phyloP scores from a whole-genome alignment of 2,888 invertebrate genomes.

The Watsonalla cultraria region DNA sequence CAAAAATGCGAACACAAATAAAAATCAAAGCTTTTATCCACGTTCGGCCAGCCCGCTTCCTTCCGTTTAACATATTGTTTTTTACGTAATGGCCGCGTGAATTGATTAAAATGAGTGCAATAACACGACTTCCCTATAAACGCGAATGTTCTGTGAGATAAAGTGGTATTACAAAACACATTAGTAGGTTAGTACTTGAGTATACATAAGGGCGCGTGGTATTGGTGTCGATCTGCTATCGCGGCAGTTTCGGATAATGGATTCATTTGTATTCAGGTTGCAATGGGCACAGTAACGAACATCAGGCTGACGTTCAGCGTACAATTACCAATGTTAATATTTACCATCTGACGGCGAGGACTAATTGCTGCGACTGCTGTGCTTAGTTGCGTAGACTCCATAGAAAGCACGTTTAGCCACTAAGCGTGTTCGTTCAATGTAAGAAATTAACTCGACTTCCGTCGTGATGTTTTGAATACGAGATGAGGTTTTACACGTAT shows the following conservation, averaged over 20 bases:
- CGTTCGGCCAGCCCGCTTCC: neutral
- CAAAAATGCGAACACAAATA: too few relatives aligned
- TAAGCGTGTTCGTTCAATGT: neutral
- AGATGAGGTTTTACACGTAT: too few relatives aligned
- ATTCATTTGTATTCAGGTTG: slow-evolving; percentile 76
- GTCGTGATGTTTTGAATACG: neutral
- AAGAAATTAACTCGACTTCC: neutral
- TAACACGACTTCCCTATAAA: neutral
- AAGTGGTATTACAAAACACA: slow-evolving; percentile 27
- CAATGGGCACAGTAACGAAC: slow-evolving; percentile 73
- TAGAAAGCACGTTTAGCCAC: slow-evolving; percentile 10
- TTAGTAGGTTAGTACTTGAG: slow-evolving; percentile 31
- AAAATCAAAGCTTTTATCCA: neutral
- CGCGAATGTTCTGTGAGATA: neutral
- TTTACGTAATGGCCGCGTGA: neutral
- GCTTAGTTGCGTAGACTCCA: slow-evolving; percentile 30
- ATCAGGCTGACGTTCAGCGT: slow-evolving; percentile 69
- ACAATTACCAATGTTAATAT: slow-evolving; percentile 77
- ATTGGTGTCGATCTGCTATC: slow-evolving; percentile 59
- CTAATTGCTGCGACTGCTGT: slow-evolving; percentile 62
- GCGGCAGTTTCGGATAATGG: slow-evolving; percentile 68
- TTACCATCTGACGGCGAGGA: slow-evolving; percentile 71
- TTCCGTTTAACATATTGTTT: neutral
- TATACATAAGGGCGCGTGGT: slow-evolving; percentile 53
- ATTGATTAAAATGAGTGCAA: neutral